phyloP scores from a whole-genome alignment of 2,113 vertebrate genomes.

The Hippocampus barbouri region DNA sequence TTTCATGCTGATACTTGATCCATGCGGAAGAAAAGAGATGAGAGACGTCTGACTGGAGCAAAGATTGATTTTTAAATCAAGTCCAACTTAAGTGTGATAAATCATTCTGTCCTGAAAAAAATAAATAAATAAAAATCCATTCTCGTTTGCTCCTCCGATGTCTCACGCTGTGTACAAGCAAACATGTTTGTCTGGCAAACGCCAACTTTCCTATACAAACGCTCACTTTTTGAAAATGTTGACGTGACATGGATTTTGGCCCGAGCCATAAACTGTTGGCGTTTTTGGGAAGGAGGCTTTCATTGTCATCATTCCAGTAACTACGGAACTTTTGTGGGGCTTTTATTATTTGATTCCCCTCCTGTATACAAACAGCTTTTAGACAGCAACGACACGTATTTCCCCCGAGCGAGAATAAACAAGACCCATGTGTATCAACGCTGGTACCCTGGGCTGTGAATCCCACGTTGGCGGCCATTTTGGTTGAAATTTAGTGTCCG shows the following conservation, averaged over 20 bases:
- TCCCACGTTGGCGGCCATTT: not conserved
- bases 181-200: not conserved
- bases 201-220: not conserved
- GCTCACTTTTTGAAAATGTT: not conserved
- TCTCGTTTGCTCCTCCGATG: not conserved
- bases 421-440: not conserved
- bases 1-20: not conserved
- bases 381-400: too few relatives aligned
- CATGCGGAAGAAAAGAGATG: not conserved
- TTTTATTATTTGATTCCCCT: too few relatives aligned
- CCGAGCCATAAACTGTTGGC: too few relatives aligned
- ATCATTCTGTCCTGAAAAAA: not conserved
- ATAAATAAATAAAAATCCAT: not conserved
- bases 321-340: too few relatives aligned
- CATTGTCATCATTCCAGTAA: too few relatives aligned
- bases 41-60: not conserved
- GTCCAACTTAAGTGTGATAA: not conserved
- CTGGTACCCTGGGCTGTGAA: not conserved
- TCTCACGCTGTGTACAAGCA: not conserved
- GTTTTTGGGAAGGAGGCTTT: too few relatives aligned
- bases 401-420: too few relatives aligned
- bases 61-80: constrained; percentile 4
- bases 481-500: not conserved
- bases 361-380: too few relatives aligned
- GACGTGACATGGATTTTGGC: not conserved